Evolutionary conservation across 2,113 vertebrate species (phyloP).

Genomic region (Corvus moneduloides): DNA sequence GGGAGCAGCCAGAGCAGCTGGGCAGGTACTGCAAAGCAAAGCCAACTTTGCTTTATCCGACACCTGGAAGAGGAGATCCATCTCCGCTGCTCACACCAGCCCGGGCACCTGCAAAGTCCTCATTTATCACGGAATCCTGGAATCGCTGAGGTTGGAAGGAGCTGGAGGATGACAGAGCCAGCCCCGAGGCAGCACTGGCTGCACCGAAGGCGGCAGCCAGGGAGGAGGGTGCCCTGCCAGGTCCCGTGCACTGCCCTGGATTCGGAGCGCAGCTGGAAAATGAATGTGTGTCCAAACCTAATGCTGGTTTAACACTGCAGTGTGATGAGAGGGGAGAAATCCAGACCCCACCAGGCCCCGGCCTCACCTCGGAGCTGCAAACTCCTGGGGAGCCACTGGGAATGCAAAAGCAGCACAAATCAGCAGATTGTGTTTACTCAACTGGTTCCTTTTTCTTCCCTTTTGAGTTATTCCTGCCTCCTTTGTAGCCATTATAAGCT

Average conservation of each 20-base stretch:
- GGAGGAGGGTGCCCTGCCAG: fast-evolving
- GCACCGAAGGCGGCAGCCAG: fast-evolving
- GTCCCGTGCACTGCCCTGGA: fast-evolving
- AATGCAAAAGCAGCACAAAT: background rate
- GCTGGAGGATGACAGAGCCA: background rate
- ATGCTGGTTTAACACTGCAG: background rate
- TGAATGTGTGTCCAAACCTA: background rate
- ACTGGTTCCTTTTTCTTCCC: background rate
- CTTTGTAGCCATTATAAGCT: background rate
- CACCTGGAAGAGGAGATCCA: background rate
- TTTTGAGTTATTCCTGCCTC: background rate
- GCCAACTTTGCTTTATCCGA: background rate
- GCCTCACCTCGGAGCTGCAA: background rate
- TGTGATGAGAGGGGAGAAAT: fast-evolving
- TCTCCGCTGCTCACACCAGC: background rate
- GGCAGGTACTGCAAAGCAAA: background rate
- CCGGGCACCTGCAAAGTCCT: background rate
- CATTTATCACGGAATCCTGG: fast-evolving
- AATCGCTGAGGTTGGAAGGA: fast-evolving
- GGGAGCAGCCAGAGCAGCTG: background rate
- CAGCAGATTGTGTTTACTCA: background rate
- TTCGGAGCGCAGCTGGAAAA: background rate
- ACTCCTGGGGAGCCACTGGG: background rate
- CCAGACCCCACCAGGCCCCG: fast-evolving
- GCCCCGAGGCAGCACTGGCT: background rate